Base-by-base conservation (phyloP, 1,140 invertebrate species). In the Bursaphelenchus mucronatus region DNA sequence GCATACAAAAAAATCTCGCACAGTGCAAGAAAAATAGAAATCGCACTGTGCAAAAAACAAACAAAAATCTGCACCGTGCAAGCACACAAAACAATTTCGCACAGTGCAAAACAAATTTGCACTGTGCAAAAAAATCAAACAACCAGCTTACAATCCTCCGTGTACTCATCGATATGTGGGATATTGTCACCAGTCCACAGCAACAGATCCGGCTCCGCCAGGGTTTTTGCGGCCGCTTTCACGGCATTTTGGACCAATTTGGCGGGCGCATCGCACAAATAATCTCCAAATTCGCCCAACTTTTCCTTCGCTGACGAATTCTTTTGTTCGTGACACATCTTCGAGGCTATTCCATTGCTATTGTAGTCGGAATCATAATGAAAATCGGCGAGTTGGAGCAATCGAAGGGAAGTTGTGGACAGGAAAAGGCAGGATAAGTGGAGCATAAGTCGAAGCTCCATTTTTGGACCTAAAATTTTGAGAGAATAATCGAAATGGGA, bases 101-200 rank as follows among this genome's bases (percentile, higher is more conserved):
- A 58, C 56, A 9, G 19, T 39, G 39, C 56, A n/a, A 30, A 50
- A 61, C 1, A 55, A n/a, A 43, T 55, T 55, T 21, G 11, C n/a
- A n/a, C 21, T 1, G 58, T 39, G 6, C 45, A n/a, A 21, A 39
- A 40, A 10, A 30, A 19, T 13, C 19, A 19, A 17, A 68, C n/a
- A 17, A 6, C 9, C 3, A 53, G 57, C 52, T 57, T 53, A 78
- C 76, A 69, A 45, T 70, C 46, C 39, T 55, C 41, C 11, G 46
- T 58, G 55, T 78, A 79, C 30, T 64, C 55, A 4, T 73, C 74
- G 39, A 75, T 71, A 53, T 79, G 76, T 6, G 76, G 70, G 8
- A 76, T 75, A 53, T 72, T 75, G 52, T 79, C 76, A 5, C 76
- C 76, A n/a, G 76, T 79, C 76, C 76, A 79, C 43, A 79, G 52